Evolutionary conservation across 1,140 invertebrate genomes (phyloP), one percentile per base, ranked within the genome.

Genomic region (Brachionus rotundiformis): DNA sequence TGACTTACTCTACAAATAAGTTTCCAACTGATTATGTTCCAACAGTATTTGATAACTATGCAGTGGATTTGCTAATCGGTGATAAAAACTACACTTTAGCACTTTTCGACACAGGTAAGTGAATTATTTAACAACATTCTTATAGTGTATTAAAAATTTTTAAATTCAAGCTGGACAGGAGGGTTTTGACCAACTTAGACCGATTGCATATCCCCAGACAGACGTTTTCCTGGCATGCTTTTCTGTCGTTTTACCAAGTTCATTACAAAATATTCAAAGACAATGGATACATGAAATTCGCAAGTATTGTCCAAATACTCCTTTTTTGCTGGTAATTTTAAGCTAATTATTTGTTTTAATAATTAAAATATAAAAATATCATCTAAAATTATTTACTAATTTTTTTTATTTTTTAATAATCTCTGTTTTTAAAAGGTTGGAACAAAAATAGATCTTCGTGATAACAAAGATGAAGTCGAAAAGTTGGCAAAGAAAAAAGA

Each of bases 111-210:
- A 83, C 82, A 13, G 73, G 98, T 91, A 95, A 99, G 16, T 98
- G 98, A 89, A 97, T 95, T 3, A 95, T 95, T 29, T 98, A 98
- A 91, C 95, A 99, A 19, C 98, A 98, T n/a, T n/a, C n/a, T n/a
- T 94, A 95, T 98, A n/a, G 96, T 97, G 89, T 95, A 95, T 0
- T 95, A 96, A 87, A 95, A 95, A 54, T 19, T 61, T 25, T 2
- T 19, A 31, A 29, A 31, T 80, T 61, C 25, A 39, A 61, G 79
- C 79, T 49, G 81, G 81, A 11, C 81, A 82, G 71, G 61, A 68
- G 16, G 81, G 49, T 27, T 71, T 36, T 19, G 63, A 82, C 29
- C 39, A 39, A 25, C 16, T 82, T 1, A 71, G 81, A 82, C 33
- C 33, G 6, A 71, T 82, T 31, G 41, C 79, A n/a, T 82, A 82